Conservation (phyloP, 2,113 vertebrate species). For the Aegotheles bennettii region DNA sequence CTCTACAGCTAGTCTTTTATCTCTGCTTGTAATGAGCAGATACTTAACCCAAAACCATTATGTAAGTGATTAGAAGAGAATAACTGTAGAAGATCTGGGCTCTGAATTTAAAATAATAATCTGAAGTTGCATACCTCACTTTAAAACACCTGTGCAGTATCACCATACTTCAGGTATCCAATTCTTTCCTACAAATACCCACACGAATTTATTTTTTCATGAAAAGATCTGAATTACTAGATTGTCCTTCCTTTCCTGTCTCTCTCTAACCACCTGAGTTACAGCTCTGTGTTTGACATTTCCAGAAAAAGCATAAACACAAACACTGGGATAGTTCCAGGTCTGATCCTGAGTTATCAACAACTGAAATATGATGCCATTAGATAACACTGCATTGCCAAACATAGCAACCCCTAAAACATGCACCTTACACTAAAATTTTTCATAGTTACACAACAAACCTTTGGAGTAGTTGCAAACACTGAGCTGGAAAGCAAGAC, state of each 20-base stretch:
- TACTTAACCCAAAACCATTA: background rate
- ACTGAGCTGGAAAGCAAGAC: background rate
- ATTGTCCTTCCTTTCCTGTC: background rate
- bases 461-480: background rate
- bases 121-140: background rate
- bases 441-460: slow-evolving; percentile 24
- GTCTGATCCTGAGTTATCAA: background rate
- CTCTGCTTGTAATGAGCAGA: slow-evolving; percentile 34
- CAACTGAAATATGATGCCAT: background rate
- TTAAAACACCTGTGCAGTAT: background rate
- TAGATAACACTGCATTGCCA: background rate
- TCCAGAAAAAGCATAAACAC: background rate
- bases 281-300: background rate
- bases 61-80: background rate
- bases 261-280: background rate
- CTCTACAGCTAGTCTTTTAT: slow-evolving; percentile 61
- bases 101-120: background rate
- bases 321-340: background rate
- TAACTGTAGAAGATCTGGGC: background rate
- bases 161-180: background rate
- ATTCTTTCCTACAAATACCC: background rate
- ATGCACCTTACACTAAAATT: background rate
- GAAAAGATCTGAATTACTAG: background rate
- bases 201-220: background rate
- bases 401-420: background rate